These are phyloP conservation scores for Dryadula phaetusa DNA, from an alignment of 2,888 invertebrate species.

Conservation along the genomic window DNA sequence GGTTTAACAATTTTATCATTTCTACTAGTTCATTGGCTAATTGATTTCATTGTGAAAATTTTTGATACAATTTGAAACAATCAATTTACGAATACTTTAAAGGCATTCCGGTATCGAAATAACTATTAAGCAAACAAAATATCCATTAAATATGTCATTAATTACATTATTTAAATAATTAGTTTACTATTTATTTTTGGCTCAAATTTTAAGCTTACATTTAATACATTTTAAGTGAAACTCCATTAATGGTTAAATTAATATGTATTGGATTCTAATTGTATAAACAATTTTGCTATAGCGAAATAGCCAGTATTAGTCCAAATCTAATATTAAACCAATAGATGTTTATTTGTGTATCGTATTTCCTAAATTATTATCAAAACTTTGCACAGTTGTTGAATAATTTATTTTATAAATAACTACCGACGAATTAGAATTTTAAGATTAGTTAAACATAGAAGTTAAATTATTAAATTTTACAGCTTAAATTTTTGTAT, in stretches of 20 bases:
- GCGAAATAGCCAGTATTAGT: neutral
- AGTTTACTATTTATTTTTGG: neutral
- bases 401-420: too few relatives aligned
- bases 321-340: neutral
- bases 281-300: neutral
- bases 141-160: neutral
- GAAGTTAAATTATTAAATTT: too few relatives aligned
- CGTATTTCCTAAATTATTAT: neutral
- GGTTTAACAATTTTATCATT: too few relatives aligned
- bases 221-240: neutral
- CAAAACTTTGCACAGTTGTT: too few relatives aligned
- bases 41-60: too few relatives aligned
- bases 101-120: neutral
- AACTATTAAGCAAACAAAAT: constrained; percentile 4
- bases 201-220: neutral
- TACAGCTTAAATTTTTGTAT: too few relatives aligned
- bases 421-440: too few relatives aligned
- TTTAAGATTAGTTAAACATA: too few relatives aligned
- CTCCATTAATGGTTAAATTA: constrained; percentile 9
- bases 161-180: constrained; percentile 6
- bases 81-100: neutral
- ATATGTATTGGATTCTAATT: neutral
- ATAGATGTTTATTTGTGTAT: neutral
- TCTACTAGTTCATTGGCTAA: too few relatives aligned
- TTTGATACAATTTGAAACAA: too few relatives aligned